Evolutionary conservation across 2,113 vertebrate genomes (phyloP).

Genomic region (Bubo blakistoni): DNA sequence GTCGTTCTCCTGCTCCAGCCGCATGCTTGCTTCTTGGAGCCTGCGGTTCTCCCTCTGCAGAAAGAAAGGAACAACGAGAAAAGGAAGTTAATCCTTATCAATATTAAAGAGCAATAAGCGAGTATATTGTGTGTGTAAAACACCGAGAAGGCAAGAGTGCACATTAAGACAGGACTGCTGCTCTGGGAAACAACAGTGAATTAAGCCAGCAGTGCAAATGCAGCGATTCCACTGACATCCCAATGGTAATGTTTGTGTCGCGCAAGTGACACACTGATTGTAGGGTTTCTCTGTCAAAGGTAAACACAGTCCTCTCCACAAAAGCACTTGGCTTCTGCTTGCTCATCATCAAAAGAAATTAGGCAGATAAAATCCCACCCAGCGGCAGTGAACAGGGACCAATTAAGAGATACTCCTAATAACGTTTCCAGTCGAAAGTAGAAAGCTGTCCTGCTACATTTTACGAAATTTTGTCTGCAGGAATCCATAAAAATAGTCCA

Average conservation of each 20-base stretch:
- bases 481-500: neutral
- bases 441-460: neutral
- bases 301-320: neutral
- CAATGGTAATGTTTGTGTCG: neutral
- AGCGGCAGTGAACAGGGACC: neutral
- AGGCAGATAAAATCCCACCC: neutral
- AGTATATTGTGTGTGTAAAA: neutral
- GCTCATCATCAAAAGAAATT: neutral
- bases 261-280: neutral
- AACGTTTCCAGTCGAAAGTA: neutral
- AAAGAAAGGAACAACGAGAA: conserved; percentile 42
- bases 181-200: conserved; percentile 64
- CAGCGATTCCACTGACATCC: neutral
- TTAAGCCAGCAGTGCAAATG: conserved; percentile 66
- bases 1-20: conserved; percentile 96
- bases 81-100: conserved; percentile 2
- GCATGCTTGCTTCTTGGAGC: conserved; percentile 96
- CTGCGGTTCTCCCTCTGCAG: conserved; percentile 94
- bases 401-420: neutral
- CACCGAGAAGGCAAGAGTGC: conserved; percentile 45
- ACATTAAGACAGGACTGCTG: conserved; percentile 64
- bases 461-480: neutral
- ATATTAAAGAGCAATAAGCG: neutral
- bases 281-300: neutral
- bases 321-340: neutral